Base-by-base conservation (phyloP, 1,140 invertebrate genomes). In the Chironomus striatipennis region DNA sequence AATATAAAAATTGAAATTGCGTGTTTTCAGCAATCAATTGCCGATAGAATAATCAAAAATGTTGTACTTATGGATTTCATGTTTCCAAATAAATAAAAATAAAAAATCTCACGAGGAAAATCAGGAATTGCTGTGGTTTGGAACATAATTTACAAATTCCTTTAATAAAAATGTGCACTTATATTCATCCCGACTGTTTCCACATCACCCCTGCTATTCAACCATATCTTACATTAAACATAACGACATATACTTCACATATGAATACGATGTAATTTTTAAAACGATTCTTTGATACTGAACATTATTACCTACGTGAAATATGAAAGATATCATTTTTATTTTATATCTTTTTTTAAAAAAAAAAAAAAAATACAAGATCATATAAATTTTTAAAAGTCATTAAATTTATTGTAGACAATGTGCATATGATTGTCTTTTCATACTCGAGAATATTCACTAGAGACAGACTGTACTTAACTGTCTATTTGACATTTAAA, bases 101-200 rank as follows among this genome's bases (percentile, higher is more conserved):
- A 5, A 5, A 70, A 21, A 20, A 17, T 70, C 65, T 18, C 65
- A 70, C 18, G 65, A 70, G 64, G 18, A 21, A 70, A 70, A 70
- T 70, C 65, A 70, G 17, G 65, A 20, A 18, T 5, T 8, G 6
- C 17, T 70, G 65, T 20, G 17, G 20, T 18, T 67, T 70, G 5
- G 65, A 70, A 20, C 17, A 70, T 70, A 70, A 70, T 70, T 70
- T 70, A 18, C 9, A 70, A 70, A 70, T 57, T 57, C n/a, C 9
- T n/a, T n/a, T 10, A 70, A 70, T 20, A 70, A 20, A 70, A 70
- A 17, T 70, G n/a, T 18, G n/a, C 47, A n/a, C 24, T 34, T 34
- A 57, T n/a, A 57, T 57, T 57, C 65, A 18, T 70, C 18, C 7
- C 7, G 17, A 70, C 20, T 18, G 9, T 21, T 18, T 18, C 10